phyloP scores from a whole-genome alignment of 2,113 vertebrate genomes.

The Mastomys natalensis region DNA sequence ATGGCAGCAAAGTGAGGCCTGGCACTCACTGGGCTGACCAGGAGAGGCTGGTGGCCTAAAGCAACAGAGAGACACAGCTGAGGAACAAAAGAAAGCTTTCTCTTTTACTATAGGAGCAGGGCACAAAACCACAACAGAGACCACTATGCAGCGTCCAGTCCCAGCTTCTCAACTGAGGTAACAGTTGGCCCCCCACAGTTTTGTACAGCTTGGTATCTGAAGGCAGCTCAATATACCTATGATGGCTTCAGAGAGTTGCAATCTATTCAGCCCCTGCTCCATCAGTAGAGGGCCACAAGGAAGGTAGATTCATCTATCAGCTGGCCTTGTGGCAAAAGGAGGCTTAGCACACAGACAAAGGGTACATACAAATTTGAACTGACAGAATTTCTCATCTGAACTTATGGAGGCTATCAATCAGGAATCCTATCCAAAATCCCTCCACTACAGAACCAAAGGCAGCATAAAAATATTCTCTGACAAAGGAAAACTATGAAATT shows the following conservation, averaged over 20 bases:
- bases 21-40: no score
- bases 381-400: background rate
- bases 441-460: background rate
- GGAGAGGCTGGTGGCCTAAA: background rate
- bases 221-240: background rate
- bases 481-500: conserved; percentile 17
- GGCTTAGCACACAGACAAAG: background rate
- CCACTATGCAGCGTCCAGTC: background rate
- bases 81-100: background rate
- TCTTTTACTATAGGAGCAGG: background rate
- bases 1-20: background rate
- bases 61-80: background rate
- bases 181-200: background rate
- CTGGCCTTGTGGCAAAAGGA: background rate
- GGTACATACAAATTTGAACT: background rate
- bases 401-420: background rate
- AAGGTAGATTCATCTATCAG: background rate
- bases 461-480: conserved; percentile 7
- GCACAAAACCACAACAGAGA: background rate
- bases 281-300: background rate
- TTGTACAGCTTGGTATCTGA: background rate
- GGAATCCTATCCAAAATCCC: background rate
- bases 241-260: background rate
- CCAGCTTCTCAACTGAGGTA: background rate
- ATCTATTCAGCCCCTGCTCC: background rate